phyloP scores from a whole-genome alignment of 2,888 invertebrate species.

The Fabriciana adippe region DNA sequence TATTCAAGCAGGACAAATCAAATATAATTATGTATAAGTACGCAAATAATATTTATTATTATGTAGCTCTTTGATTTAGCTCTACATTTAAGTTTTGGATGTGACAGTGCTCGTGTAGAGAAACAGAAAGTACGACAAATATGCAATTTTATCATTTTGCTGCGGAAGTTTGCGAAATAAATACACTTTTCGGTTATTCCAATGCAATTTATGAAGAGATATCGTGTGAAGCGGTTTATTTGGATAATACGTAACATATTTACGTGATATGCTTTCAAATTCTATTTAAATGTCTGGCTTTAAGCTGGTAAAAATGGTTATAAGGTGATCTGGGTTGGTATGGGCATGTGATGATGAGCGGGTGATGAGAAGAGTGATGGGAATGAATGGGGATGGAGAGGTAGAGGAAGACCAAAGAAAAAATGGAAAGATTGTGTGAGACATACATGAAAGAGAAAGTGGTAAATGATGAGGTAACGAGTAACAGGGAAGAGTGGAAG shows the following conservation, averaged over 20 bases:
- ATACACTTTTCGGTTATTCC: conserved; percentile 35
- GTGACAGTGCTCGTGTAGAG: neutral
- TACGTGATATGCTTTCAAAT: conserved; percentile 1
- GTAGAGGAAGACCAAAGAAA: no score
- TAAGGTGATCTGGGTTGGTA: neutral
- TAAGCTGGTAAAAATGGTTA: neutral
- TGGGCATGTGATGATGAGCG: neutral
- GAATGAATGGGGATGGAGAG: no score
- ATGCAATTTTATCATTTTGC: conserved; percentile 33
- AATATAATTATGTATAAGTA: no score
- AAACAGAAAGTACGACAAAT: conserved; percentile 31
- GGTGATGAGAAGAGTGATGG: no score
- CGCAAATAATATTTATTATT: neutral
- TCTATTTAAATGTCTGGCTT: neutral
- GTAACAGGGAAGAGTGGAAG: no score
- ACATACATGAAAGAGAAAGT: no score
- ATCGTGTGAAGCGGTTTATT: conserved; percentile 33
- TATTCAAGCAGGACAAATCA: no score
- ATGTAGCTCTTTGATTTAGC: neutral
- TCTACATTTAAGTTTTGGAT: neutral
- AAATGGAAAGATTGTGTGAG: no score
- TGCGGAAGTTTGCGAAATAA: conserved; percentile 29
- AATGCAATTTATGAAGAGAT: conserved; percentile 37
- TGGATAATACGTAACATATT: conserved; percentile 31
- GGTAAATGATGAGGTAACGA: no score